Evolutionary conservation across 2,888 invertebrate species (phyloP).

Genomic region (Metalampra italica): DNA sequence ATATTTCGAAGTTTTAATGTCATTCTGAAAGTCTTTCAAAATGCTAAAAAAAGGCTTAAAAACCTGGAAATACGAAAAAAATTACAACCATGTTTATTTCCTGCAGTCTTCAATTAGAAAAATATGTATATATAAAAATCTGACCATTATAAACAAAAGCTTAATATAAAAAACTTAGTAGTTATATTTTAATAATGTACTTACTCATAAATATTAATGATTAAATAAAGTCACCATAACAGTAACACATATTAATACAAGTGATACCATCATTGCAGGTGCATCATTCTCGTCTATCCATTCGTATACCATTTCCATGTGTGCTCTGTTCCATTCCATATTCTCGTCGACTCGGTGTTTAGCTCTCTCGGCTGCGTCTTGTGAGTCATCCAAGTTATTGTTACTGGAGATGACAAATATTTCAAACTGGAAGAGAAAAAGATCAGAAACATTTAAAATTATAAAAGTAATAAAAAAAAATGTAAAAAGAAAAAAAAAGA

Average conservation of each 20-base stretch:
- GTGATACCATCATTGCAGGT: slow-evolving; percentile 41
- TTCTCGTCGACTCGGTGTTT: slow-evolving; percentile 30
- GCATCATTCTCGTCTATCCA: slow-evolving; percentile 68
- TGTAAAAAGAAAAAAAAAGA: too few relatives aligned
- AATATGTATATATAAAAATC: too few relatives aligned
- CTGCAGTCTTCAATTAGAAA: too few relatives aligned
- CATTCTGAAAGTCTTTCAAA: too few relatives aligned
- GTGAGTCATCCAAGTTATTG: slow-evolving; percentile 45
- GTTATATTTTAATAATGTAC: too few relatives aligned
- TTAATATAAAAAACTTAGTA: too few relatives aligned
- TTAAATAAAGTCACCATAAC: slow-evolving; percentile 43
- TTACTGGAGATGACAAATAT: slow-evolving; percentile 41
- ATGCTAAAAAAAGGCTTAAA: too few relatives aligned
- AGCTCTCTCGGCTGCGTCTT: slow-evolving; percentile 27
- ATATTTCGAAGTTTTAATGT: too few relatives aligned
- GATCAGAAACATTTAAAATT: not conserved
- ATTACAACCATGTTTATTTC: too few relatives aligned
- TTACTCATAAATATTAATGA: slow-evolving; percentile 20
- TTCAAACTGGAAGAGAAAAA: slow-evolving; percentile 40
- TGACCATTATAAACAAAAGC: too few relatives aligned
- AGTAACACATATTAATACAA: slow-evolving; percentile 41
- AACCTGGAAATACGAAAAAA: too few relatives aligned
- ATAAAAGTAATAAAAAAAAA: too few relatives aligned
- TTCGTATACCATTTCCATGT: slow-evolving; percentile 45
- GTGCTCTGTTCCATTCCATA: slow-evolving; percentile 29